Conservation (phyloP, 2,797 vertebrate genomes). For the Pterois miles region DNA sequence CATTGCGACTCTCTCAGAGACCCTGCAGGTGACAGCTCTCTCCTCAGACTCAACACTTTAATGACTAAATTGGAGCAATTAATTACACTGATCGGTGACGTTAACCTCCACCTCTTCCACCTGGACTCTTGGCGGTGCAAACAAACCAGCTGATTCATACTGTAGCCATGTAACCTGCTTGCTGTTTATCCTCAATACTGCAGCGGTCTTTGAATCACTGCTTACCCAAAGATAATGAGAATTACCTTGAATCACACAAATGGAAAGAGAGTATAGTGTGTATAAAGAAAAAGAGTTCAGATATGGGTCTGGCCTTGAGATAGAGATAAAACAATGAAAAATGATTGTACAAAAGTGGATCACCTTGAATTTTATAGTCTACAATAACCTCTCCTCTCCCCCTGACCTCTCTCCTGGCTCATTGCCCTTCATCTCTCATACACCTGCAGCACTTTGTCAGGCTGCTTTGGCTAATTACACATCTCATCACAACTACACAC, state of each 20-base stretch:
- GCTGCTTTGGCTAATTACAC: constrained; percentile 74
- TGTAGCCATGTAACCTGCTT: constrained; percentile 10
- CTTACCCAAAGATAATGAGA: constrained; percentile 1
- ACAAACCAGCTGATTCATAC: constrained; percentile 46
- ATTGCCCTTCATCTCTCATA: constrained; percentile 59
- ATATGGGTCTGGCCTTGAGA: constrained; percentile 1
- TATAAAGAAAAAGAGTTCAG: not conserved
- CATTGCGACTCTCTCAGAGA: constrained; percentile 35
- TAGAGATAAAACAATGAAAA: constrained; percentile 25
- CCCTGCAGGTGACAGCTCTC: constrained; percentile 60
- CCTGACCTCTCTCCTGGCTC: constrained; percentile 67
- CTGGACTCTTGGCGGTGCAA: constrained; percentile 60
- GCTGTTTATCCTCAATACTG: constrained; percentile 21
- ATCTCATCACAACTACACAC: constrained; percentile 65
- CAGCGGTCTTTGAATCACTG: not conserved
- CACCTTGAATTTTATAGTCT: constrained; percentile 45
- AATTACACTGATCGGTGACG: constrained; percentile 71
- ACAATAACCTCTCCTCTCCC: constrained; percentile 30
- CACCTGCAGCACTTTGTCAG: constrained; percentile 76
- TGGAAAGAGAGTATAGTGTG: not conserved
- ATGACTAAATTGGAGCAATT: constrained; percentile 76
- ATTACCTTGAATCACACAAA: constrained; percentile 5
- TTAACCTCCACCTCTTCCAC: constrained; percentile 75
- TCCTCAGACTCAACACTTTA: constrained; percentile 59
- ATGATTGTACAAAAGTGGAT: constrained; percentile 33